Evolutionary conservation across 30 jellyfish, hydroid and myxozoan species (phyloP).

Genomic region (Aurelia coerulea): DNA sequence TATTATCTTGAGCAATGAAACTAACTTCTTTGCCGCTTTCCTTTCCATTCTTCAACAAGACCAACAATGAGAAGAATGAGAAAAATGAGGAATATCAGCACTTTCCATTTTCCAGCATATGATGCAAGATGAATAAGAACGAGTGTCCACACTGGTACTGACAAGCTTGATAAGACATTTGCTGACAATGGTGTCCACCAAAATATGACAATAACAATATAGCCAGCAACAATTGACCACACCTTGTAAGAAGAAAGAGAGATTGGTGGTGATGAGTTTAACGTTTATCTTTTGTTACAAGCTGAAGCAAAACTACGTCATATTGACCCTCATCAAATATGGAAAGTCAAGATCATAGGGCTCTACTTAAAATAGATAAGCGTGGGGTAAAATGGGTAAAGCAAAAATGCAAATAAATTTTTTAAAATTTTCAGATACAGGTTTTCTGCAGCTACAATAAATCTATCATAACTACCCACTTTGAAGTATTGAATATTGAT

Average conservation of each 20-base stretch:
- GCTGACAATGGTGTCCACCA: slow-evolving; percentile 68
- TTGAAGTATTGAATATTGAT: too few relatives aligned
- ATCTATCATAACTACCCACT: too few relatives aligned
- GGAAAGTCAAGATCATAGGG: too few relatives aligned
- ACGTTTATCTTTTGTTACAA: too few relatives aligned
- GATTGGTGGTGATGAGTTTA: too few relatives aligned
- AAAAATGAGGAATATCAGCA: slow-evolving; percentile 63
- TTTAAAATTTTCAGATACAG: too few relatives aligned
- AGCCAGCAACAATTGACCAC: slow-evolving; percentile 88
- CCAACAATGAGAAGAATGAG: slow-evolving; percentile 68
- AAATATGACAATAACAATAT: slow-evolving; percentile 53
- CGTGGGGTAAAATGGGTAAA: too few relatives aligned
- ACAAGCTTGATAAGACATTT: slow-evolving; percentile 34
- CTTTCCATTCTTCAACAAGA: slow-evolving; percentile 76
- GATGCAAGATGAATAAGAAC: slow-evolving; percentile 85
- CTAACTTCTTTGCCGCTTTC: slow-evolving; percentile 15
- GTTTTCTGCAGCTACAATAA: too few relatives aligned
- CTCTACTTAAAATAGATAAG: too few relatives aligned
- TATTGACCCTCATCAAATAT: too few relatives aligned
- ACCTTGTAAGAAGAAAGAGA: slow-evolving; percentile 27
- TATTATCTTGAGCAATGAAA: not conserved
- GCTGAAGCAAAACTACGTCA: too few relatives aligned
- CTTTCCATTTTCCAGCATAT: slow-evolving; percentile 90
- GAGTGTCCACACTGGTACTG: slow-evolving; percentile 77
- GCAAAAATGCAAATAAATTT: too few relatives aligned